These are phyloP conservation scores for Struthidea cinerea DNA, from an alignment of 2,113 vertebrate species.

Conservation along the genomic window DNA sequence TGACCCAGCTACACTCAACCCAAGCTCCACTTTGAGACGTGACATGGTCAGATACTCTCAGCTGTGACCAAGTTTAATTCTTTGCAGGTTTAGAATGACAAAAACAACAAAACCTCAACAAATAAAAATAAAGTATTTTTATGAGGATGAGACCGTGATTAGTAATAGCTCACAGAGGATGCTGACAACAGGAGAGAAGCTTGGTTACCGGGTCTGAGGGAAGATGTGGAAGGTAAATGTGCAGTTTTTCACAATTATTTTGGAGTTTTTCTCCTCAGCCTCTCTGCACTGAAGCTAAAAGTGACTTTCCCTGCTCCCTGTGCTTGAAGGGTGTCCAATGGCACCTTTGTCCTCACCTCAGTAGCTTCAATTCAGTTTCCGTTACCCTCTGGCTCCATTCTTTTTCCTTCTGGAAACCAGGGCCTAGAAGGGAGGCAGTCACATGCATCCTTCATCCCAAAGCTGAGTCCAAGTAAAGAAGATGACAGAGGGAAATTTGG, in stretches of 20 bases:
- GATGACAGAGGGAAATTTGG: not conserved
- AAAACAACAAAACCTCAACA: not conserved
- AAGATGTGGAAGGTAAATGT: not conserved
- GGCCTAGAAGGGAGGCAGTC: not conserved
- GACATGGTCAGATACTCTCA: not conserved
- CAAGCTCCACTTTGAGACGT: not conserved
- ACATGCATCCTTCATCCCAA: not conserved
- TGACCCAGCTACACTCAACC: not conserved
- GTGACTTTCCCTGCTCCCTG: not conserved
- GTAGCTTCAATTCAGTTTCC: not conserved
- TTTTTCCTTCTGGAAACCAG: not conserved
- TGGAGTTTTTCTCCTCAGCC: not conserved
- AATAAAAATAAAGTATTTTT: not conserved
- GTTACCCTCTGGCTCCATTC: not conserved
- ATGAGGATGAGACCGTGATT: not conserved
- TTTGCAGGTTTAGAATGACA: not conserved
- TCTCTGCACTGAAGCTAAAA: not conserved
- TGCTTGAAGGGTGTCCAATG: not conserved
- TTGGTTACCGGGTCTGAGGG: not conserved
- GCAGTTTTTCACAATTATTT: not conserved
- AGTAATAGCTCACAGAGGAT: not conserved
- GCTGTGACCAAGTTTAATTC: not conserved
- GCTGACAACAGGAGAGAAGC: not conserved
- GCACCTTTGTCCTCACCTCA: not conserved
- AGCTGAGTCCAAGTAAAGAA: not conserved